These are phyloP conservation scores for Iguana delicatissima DNA, from an alignment of 2,797 vertebrate genomes.

Conservation along the genomic window DNA sequence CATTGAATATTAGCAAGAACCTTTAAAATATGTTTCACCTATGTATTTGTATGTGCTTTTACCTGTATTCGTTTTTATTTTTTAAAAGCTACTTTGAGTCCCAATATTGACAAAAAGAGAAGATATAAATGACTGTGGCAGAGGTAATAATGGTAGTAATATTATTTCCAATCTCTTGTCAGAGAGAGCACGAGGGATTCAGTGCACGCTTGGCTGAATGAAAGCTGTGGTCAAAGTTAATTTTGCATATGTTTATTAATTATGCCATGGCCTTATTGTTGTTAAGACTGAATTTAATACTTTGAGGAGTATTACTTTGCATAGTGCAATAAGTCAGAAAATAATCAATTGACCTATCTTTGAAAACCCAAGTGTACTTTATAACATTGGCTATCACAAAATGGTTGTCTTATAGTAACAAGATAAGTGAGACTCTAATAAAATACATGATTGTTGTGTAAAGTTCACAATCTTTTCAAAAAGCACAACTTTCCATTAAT, in stretches of 20 bases:
- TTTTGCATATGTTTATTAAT: not conserved
- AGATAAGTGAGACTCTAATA: not conserved
- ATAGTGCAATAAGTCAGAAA: not conserved
- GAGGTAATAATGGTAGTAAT: too few species aligned
- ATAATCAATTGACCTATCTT: not conserved
- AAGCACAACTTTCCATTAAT: slow-evolving; percentile 18
- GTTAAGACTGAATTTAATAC: not conserved
- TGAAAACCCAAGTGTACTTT: not conserved
- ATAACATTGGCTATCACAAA: not conserved
- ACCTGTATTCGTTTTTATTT: too few species aligned
- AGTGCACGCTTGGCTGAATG: not conserved
- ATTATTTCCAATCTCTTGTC: not conserved
- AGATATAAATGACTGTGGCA: too few species aligned
- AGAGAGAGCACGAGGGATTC: not conserved
- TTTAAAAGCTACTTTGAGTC: too few species aligned
- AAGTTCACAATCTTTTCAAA: slow-evolving; percentile 17
- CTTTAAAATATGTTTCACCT: too few species aligned
- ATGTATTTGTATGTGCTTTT: too few species aligned
- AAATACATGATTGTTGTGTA: slow-evolving; percentile 23
- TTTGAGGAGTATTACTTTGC: not conserved
- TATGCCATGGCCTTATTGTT: not conserved
- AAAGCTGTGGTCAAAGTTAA: not conserved
- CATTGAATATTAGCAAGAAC: too few species aligned
- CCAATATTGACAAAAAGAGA: too few species aligned
- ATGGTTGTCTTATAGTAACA: not conserved